Base-by-base conservation (phyloP, 1,140 invertebrate species). In the Gryon sp. region DNA sequence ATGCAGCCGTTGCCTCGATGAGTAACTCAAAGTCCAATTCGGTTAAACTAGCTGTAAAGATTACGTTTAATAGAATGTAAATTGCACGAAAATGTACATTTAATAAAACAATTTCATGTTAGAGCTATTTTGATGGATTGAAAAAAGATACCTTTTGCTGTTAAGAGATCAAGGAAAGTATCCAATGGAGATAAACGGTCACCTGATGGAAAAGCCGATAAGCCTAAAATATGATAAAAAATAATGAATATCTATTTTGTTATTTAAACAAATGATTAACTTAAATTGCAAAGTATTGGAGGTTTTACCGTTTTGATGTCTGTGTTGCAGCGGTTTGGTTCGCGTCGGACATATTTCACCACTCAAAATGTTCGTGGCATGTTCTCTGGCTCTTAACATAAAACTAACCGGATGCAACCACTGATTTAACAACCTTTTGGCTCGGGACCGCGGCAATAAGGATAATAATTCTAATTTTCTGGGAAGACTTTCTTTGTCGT, bases 111-210 rank as follows among this genome's bases (percentile, higher is more conserved):
- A n/a, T n/a, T n/a, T n/a, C n/a, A n/a, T n/a, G n/a, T n/a, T n/a
- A n/a, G n/a, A n/a, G n/a, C n/a, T n/a, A n/a, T n/a, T n/a, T n/a
- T n/a, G n/a, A n/a, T n/a, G n/a, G n/a, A n/a, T n/a, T n/a, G n/a
- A n/a, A n/a, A 20, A 43, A 45, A 62, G 48, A 14, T 78, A 90
- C 90, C 90, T 90, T 96, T 96, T 6, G 94, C 95, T 1, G 95
- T 96, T 14, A 96, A 89, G 28, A 96, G 87, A 87, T 95, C 94
- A 34, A 96, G 86, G 82, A 96, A 96, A 9, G 95, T 95, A 82
- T 96, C 94, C 53, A 96, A 84, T 0, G 95, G 94, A 30, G 94
- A 94, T 0, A 95, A 83, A 48, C 93, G 90, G 83, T 95, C 93
- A 20, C 92, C 91, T 0, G 93, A 93, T 5, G 93, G 92, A 80